Evolutionary conservation across 2,113 vertebrate genomes (phyloP).

Genomic region (Silurus meridionalis): DNA sequence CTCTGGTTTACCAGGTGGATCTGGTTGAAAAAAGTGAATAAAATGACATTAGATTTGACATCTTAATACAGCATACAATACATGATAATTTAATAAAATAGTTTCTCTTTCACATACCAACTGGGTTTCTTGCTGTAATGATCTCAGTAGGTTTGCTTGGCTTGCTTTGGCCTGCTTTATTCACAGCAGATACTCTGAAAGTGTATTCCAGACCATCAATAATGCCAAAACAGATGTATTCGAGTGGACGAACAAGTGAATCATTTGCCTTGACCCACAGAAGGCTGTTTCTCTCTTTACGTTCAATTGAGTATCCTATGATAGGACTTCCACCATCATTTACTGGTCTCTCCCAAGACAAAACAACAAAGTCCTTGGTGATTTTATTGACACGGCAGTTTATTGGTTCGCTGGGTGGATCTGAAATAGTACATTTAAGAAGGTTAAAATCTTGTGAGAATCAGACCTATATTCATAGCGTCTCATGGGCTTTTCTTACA

Average conservation of each 20-base stretch:
- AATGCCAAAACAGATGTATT: conserved; percentile 88
- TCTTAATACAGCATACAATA: background rate
- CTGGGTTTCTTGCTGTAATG: conserved; percentile 86
- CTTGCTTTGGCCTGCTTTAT: conserved; percentile 91
- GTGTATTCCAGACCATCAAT: conserved; percentile 94
- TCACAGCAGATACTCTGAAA: conserved; percentile 92
- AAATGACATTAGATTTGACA: background rate
- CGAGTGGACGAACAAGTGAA: conserved; percentile 81
- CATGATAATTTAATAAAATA: conserved; percentile 6
- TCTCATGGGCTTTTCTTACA: background rate
- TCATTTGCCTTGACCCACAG: conserved; percentile 95
- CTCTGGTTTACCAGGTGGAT: conserved; percentile 97
- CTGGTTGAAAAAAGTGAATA: conserved; percentile 62
- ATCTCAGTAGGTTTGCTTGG: conserved; percentile 94
- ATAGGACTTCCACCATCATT: conserved; percentile 92
- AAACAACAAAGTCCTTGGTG: conserved; percentile 90
- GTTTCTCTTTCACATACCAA: conserved; percentile 76
- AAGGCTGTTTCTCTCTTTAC: conserved; percentile 95
- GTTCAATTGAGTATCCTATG: conserved; percentile 89
- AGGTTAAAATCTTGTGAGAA: conserved; percentile 1
- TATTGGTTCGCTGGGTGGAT: conserved; percentile 91
- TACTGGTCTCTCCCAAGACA: conserved; percentile 90
- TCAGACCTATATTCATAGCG: background rate
- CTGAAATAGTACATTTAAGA: conserved; percentile 65
- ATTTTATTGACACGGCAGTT: conserved; percentile 88